Percentiles rank a stretch among this genome's conserved stretches.
Conservation (phyloP, 1,140 invertebrate genomes). For the Chrysopa pallens region DNA sequence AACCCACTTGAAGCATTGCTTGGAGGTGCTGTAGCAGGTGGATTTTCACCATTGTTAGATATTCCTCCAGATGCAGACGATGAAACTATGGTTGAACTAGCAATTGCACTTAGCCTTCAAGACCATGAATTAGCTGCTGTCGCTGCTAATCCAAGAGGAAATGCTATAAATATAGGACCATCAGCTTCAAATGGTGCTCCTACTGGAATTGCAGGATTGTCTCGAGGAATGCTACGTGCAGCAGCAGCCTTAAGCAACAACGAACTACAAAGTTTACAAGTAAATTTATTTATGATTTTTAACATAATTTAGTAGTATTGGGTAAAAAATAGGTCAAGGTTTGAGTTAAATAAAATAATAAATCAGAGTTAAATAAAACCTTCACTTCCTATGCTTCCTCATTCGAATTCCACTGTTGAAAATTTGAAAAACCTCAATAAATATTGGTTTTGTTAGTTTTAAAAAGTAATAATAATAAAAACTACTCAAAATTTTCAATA, state of each 20-base stretch:
- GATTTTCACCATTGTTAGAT: constrained; percentile 60
- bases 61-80: constrained; percentile 84
- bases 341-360: too few species aligned
- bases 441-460: too few species aligned
- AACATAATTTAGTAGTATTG: neutral
- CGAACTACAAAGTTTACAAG: constrained; percentile 5
- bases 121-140: constrained; percentile 35
- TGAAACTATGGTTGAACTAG: constrained; percentile 90
- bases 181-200: constrained; percentile 15
- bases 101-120: constrained; percentile 85
- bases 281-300: neutral
- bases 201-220: constrained; percentile 8
- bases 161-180: constrained; percentile 19
- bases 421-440: too few species aligned
- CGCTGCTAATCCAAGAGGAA: constrained; percentile 14
- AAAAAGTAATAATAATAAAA: too few species aligned
- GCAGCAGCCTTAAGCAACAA: neutral
- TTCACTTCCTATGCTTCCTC: too few species aligned
- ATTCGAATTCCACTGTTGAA: too few species aligned
- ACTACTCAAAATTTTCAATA: too few species aligned
- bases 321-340: neutral
- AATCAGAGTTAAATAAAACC: too few species aligned
- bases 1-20: constrained; percentile 50
- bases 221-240: neutral
- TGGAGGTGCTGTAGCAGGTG: constrained; percentile 27